Percentiles rank a stretch among this genome's conserved stretches.
These are phyloP conservation scores for Thymelicus sylvestris DNA, from an alignment of 2,888 invertebrate species.

Conservation along the genomic window DNA sequence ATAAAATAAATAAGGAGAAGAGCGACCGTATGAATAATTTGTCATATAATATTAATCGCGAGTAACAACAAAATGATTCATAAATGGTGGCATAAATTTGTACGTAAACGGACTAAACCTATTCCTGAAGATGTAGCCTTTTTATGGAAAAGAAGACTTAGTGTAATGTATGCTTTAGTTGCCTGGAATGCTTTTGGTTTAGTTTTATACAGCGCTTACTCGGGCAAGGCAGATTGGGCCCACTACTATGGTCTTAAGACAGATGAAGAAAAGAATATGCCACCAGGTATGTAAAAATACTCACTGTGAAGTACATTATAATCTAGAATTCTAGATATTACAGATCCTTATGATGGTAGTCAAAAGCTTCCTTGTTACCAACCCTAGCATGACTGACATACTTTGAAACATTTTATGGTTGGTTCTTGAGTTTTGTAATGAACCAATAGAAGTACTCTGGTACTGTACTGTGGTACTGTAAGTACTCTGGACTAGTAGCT, in stretches of 20 bases:
- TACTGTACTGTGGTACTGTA: too few relatives aligned
- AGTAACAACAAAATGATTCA: slow-evolving; percentile 55
- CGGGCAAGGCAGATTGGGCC: slow-evolving; percentile 88
- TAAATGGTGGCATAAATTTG: slow-evolving; percentile 74
- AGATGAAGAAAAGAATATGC: slow-evolving; percentile 82
- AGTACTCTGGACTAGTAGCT: too few relatives aligned
- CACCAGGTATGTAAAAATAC: slow-evolving; percentile 78
- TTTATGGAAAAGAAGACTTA: slow-evolving; percentile 86
- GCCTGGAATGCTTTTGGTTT: slow-evolving; percentile 90
- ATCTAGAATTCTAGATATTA: too few relatives aligned
- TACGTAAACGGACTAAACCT: slow-evolving; percentile 72
- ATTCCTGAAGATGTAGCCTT: slow-evolving; percentile 78
- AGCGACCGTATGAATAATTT: background rate
- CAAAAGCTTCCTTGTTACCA: too few relatives aligned
- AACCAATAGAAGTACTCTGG: too few relatives aligned
- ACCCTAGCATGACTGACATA: too few relatives aligned
- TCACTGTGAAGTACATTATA: too few relatives aligned
- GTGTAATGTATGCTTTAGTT: slow-evolving; percentile 86
- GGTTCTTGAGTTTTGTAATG: too few relatives aligned
- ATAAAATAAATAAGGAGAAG: too few relatives aligned
- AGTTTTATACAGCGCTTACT: slow-evolving; percentile 83
- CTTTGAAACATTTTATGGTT: too few relatives aligned
- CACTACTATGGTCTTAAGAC: slow-evolving; percentile 86
- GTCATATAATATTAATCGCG: background rate
- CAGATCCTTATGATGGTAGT: too few relatives aligned